Evolutionary conservation across 2,888 invertebrate genomes (phyloP).

Genomic region (Chalcis sispes): DNA sequence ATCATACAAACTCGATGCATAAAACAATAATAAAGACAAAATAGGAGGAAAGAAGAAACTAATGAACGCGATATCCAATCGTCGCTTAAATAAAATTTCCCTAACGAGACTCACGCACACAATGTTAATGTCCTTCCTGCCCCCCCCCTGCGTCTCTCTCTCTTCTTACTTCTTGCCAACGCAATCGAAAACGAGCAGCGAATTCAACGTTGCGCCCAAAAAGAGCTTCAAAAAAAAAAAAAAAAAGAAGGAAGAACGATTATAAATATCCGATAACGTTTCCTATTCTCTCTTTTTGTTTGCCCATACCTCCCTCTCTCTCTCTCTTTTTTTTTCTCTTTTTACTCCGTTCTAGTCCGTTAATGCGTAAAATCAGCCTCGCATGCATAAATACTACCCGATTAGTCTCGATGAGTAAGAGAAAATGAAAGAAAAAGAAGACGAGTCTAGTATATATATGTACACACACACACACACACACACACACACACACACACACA

Average conservation of each 20-base stretch:
- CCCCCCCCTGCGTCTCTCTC: no score
- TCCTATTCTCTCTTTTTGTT: background rate
- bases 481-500: no score
- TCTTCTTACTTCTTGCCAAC: no score
- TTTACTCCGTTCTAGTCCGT: slow-evolving; percentile 27
- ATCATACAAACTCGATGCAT: no score
- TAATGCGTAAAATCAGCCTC: slow-evolving; percentile 51
- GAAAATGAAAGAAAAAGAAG: slow-evolving; percentile 11
- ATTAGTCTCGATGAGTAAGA: slow-evolving; percentile 8
- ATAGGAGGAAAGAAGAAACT: slow-evolving; percentile 6
- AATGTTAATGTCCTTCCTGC: background rate
- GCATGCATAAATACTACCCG: slow-evolving; percentile 36
- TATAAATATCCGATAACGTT: slow-evolving; percentile 50
- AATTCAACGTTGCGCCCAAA: background rate
- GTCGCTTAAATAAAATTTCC: slow-evolving; percentile 50
- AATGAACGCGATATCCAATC: slow-evolving; percentile 42
- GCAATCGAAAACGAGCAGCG: slow-evolving; percentile 36
- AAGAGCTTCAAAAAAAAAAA: background rate
- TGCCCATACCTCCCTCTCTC: background rate
- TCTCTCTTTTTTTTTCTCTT: background rate
- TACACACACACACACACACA: no score
- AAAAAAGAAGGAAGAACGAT: slow-evolving; percentile 22
- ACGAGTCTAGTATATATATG: no score
- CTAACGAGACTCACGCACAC: slow-evolving; percentile 46
- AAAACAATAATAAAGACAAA: slow-evolving; percentile 32